Evolutionary conservation across 2,113 vertebrate genomes (phyloP).

Genomic region (Caretta caretta): DNA sequence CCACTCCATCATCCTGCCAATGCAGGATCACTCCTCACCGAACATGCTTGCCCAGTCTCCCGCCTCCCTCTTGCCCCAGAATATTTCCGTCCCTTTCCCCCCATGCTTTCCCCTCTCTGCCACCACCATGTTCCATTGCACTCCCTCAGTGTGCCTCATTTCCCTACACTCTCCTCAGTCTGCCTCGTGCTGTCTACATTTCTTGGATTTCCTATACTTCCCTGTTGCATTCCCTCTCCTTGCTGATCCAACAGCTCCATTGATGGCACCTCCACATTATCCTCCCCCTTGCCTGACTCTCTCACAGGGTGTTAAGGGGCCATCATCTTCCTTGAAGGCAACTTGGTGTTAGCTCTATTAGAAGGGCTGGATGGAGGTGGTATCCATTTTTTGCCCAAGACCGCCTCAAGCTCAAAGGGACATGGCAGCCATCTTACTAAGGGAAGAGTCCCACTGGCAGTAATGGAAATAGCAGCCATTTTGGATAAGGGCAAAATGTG

Average conservation of each 20-base stretch:
- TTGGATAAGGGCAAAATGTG: not conserved
- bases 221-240: not conserved
- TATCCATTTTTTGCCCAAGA: not conserved
- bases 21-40: not conserved
- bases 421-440: not conserved
- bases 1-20: fast-evolving
- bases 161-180: not conserved
- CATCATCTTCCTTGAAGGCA: not conserved
- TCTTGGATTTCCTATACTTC: not conserved
- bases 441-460: not conserved
- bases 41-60: not conserved
- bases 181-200: not conserved
- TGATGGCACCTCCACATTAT: not conserved
- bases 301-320: not conserved
- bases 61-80: not conserved
- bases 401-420: not conserved
- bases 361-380: not conserved
- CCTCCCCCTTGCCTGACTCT: not conserved
- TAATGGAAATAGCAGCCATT: not conserved
- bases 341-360: not conserved
- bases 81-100: not conserved
- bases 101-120: not conserved
- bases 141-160: not conserved
- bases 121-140: not conserved
- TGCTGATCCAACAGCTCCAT: not conserved